Percentiles rank a stretch among this genome's conserved stretches.
phyloP scores from a whole-genome alignment of 2,797 vertebrate species.

The Geotrypetes seraphini region DNA sequence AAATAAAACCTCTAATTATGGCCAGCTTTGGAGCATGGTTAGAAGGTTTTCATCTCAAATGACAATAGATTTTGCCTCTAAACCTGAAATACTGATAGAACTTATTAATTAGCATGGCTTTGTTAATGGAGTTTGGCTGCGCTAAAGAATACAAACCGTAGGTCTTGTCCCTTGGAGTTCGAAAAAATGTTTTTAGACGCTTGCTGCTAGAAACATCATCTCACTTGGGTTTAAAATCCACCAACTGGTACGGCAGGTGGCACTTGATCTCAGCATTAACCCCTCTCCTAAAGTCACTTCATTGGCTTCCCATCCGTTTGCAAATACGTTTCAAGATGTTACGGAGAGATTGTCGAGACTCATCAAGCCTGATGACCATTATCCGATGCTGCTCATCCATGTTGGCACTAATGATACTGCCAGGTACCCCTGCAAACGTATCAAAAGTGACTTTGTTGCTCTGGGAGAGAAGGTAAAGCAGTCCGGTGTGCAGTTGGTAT shows the following conservation, averaged over 20 bases:
- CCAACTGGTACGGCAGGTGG: conserved; percentile 17
- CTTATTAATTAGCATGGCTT: conserved; percentile 85
- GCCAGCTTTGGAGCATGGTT: conserved; percentile 36
- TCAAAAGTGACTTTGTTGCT: too few species aligned
- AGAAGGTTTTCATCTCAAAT: conserved; percentile 70
- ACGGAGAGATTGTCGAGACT: too few species aligned
- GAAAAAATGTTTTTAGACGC: conserved; percentile 53
- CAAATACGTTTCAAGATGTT: too few species aligned
- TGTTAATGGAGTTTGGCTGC: conserved; percentile 79
- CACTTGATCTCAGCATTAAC: not conserved
- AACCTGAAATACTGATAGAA: conserved; percentile 74
- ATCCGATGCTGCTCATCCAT: too few species aligned
- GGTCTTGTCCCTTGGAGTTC: conserved; percentile 50
- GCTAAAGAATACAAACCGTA: conserved; percentile 48
- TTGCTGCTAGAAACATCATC: conserved; percentile 49
- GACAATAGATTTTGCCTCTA: conserved; percentile 60
- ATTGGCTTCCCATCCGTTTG: too few species aligned
- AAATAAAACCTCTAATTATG: conserved; percentile 71
- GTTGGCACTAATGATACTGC: too few species aligned
- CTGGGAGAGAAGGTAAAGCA: too few species aligned
- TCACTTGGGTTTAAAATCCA: conserved; percentile 27
- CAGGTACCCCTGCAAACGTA: too few species aligned
- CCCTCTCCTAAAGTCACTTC: too few species aligned
- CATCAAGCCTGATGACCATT: too few species aligned
- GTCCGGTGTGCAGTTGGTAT: too few species aligned